Evolutionary conservation across 2,888 invertebrate genomes (phyloP).

Genomic region (Eumacrocentrus americanus): DNA sequence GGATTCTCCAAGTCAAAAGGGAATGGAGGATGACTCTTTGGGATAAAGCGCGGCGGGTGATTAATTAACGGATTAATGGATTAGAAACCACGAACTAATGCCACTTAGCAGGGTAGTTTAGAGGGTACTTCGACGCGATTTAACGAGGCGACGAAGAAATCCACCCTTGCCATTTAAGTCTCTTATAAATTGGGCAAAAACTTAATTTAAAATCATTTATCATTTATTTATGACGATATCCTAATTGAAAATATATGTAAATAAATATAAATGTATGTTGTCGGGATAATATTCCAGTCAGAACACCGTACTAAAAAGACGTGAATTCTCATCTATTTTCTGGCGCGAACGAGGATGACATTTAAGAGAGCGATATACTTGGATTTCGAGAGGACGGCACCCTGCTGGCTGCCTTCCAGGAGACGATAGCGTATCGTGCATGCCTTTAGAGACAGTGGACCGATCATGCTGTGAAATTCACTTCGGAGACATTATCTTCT

Average conservation of each 20-base stretch:
- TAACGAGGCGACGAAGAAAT: slow-evolving; percentile 23
- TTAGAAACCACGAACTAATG: slow-evolving; percentile 52
- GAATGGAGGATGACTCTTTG: slow-evolving; percentile 18
- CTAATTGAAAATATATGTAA: no score
- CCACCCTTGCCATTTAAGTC: slow-evolving; percentile 3
- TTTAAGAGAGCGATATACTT: no score
- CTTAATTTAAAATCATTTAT: no score
- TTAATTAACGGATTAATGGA: slow-evolving; percentile 54
- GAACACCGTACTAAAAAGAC: no score
- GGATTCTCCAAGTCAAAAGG: background rate
- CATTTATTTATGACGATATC: no score
- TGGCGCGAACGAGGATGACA: no score
- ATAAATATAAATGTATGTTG: no score
- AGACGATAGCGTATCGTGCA: slow-evolving; percentile 3
- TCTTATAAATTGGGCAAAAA: background rate
- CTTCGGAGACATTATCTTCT: slow-evolving; percentile 22
- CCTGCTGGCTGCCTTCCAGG: slow-evolving; percentile 19
- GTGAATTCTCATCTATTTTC: no score
- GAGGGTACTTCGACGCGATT: slow-evolving; percentile 14
- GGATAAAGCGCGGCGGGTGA: slow-evolving; percentile 42
- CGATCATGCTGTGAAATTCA: slow-evolving; percentile 19
- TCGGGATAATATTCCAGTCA: no score
- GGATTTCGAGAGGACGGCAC: slow-evolving; percentile 5
- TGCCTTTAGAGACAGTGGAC: background rate
- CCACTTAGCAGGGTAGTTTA: slow-evolving; percentile 42